Conservation (phyloP, 2,888 invertebrate genomes). For the Odontocerum albicorne region DNA sequence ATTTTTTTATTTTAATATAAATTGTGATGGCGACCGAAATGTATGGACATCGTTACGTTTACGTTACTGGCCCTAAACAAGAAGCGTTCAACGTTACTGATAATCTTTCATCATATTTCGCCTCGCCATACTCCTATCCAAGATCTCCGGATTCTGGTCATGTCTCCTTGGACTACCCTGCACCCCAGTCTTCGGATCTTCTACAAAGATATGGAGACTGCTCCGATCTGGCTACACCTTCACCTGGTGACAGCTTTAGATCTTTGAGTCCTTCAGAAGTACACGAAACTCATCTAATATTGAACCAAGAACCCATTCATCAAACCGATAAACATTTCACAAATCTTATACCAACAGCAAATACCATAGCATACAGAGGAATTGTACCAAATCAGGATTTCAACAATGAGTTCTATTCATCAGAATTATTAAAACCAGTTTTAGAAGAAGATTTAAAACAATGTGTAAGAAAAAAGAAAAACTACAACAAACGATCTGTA, state of each 20-base stretch:
- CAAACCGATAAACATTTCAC: constrained; percentile 31
- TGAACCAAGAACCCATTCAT: constrained; percentile 19
- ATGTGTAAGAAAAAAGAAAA: constrained; percentile 14
- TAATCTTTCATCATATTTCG: constrained; percentile 27
- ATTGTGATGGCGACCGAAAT: constrained; percentile 52
- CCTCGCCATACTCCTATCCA: constrained; percentile 51
- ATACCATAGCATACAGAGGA: constrained; percentile 52
- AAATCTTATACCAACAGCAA: constrained; percentile 31
- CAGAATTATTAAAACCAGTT: constrained; percentile 22
- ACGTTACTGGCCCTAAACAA: constrained; percentile 43
- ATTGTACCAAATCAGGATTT: constrained; percentile 21
- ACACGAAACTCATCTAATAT: constrained; percentile 15
- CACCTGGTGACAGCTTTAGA: constrained; percentile 49
- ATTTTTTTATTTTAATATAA: background rate
- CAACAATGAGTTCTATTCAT: constrained; percentile 27
- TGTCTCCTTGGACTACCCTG: constrained; percentile 56
- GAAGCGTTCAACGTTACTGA: constrained; percentile 51
- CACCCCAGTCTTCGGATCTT: constrained; percentile 45
- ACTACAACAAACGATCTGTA: constrained; percentile 3
- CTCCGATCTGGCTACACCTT: constrained; percentile 34
- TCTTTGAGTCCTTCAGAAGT: constrained; percentile 47
- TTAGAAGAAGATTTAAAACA: constrained; percentile 19
- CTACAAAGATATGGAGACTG: constrained; percentile 34
- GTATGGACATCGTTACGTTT: constrained; percentile 55
- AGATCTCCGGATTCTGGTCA: constrained; percentile 56